A percentile compares a stretch with the other conserved stretches of the same genome.
phyloP scores from a whole-genome alignment of 30 jellyfish, hydroid and myxozoan species.

The Pelagia noctiluca region DNA sequence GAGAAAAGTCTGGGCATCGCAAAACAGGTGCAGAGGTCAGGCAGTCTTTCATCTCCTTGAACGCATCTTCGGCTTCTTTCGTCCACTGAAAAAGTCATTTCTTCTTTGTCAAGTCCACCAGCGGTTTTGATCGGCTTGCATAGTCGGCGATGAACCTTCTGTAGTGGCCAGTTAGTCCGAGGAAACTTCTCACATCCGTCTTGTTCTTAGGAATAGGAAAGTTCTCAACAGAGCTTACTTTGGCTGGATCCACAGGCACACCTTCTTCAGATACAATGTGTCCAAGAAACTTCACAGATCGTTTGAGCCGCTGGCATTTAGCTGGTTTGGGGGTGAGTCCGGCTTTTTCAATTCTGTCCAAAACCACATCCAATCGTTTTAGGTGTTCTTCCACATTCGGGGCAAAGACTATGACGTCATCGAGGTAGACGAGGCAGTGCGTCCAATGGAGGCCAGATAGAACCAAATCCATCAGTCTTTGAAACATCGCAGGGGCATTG shows the following conservation, averaged over 20 bases:
- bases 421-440: conserved; percentile 35
- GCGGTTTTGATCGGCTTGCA: conserved; percentile 36
- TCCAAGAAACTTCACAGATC: conserved; percentile 66
- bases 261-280: conserved; percentile 52
- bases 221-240: conserved; percentile 14
- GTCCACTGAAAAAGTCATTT: conserved; percentile 48
- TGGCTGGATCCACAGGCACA: conserved; percentile 41
- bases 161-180: conserved; percentile 50
- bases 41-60: conserved; percentile 45
- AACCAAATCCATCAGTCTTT: conserved; percentile 22
- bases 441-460: conserved; percentile 32
- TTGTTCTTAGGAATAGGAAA: conserved; percentile 45
- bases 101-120: conserved; percentile 57
- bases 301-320: conserved; percentile 45
- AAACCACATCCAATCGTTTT: conserved; percentile 42
- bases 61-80: conserved; percentile 44
- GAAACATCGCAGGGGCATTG: conserved; percentile 32
- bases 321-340: conserved; percentile 58
- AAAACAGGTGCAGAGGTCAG: conserved; percentile 53
- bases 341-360: conserved; percentile 43
- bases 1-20: conserved; percentile 46
- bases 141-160: conserved; percentile 36
- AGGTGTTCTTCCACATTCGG: conserved; percentile 58
- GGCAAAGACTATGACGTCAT: conserved; percentile 50
- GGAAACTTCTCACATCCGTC: conserved; percentile 48